Evolutionary conservation across 2,888 invertebrate species (phyloP), one percentile per base, ranked within the genome.

Genomic region (Dyspetes luteomarginatus): DNA sequence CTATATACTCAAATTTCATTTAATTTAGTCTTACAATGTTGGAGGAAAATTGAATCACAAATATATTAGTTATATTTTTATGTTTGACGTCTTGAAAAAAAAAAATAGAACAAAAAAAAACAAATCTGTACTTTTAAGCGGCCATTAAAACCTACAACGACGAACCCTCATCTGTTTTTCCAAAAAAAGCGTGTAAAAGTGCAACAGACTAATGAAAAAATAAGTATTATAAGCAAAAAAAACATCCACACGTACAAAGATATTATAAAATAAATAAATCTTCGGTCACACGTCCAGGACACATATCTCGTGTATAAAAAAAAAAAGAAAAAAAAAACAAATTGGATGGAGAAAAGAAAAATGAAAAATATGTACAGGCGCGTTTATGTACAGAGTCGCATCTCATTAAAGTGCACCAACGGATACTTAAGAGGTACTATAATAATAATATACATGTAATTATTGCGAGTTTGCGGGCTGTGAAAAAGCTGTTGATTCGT

Each of bases 401-500:
- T 74, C 62, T 73, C 60, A 76, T 71, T 52, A 58, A 81, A 73
- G 62, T 69, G 72, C 79, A 36, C 48, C 74, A 74, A 56, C 30
- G 71, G 68, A 72, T 84, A 84, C 84, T 84, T 84, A 84, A 82
- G 50, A 65, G 77, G 64, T 48, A 69, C 56, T 78, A 72, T 75
- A 68, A 60, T 58, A 58, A 50, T 36, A 65, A 24, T 58, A 65
- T 50, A 60, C 22, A 64, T 78, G 30, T 64, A 56, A 71, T 78
- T 64, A 65, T 69, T 73, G 65, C 77, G 81, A 79, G 81, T 81
- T 74, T 79, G 77, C 78, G 84, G 84, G 82, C 83, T 84, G 84
- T 84, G 84, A 83, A 83, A 80, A 74, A 74, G 81, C 78, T 84
- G 80, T 80, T 72, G 41, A 82, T 82, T 81, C 76, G 75, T 82